Evolutionary conservation across 1,140 invertebrate species (phyloP).

Genomic region (Pygmarrhopalites habei): DNA sequence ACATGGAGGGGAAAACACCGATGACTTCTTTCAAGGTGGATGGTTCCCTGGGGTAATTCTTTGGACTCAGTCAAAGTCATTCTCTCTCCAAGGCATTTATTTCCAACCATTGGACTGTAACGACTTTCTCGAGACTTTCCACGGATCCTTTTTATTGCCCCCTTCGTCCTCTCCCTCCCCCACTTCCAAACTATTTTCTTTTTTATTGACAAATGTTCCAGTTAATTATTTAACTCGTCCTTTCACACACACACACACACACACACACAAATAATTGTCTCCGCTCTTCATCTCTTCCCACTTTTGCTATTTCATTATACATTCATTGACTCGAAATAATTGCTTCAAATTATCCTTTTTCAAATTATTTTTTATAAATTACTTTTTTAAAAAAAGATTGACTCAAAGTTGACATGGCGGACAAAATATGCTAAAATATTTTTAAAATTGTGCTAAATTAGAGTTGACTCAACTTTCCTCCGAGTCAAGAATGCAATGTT

Average conservation of each 20-base stretch:
- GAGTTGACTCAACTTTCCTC: slow-evolving; percentile 21
- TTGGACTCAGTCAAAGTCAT: not conserved
- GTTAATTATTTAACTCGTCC: slow-evolving; percentile 8
- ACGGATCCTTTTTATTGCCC: not conserved
- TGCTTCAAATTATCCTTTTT: no score
- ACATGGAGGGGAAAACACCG: no score
- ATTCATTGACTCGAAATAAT: no score
- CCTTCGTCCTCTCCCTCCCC: no score
- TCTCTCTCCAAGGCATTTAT: slow-evolving; percentile 1
- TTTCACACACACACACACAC: no score
- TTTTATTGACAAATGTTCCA: slow-evolving; percentile 1
- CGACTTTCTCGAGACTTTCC: not conserved
- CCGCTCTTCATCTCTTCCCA: not conserved
- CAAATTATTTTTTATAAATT: no score
- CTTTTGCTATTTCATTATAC: not conserved
- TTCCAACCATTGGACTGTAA: slow-evolving; percentile 5
- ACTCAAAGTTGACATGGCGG: no score
- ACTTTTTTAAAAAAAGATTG: no score
- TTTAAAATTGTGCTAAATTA: no score
- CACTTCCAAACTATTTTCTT: not conserved
- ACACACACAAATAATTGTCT: not conserved
- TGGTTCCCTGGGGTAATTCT: not conserved
- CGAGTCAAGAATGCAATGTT: slow-evolving; percentile 23
- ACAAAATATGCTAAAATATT: no score
- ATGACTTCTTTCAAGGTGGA: not conserved